Evolutionary conservation across 2,113 vertebrate genomes (phyloP), one percentile per base, ranked within the genome.

Genomic region (Oryctolagus cuniculus): DNA sequence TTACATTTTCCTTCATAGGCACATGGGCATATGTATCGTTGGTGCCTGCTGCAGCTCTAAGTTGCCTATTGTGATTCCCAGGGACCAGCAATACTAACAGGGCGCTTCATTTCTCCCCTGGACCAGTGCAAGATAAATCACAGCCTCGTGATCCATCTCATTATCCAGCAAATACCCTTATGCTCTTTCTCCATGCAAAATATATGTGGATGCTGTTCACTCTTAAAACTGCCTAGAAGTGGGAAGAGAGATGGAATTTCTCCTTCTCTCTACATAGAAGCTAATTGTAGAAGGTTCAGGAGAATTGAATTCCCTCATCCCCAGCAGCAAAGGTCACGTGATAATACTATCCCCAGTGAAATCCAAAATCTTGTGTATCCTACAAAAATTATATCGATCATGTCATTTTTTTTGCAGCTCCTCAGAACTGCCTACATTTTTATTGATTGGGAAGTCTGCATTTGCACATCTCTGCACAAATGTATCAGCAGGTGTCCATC

Each of bases 21-120:
- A 86, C 69, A 34, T 0, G 16, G 89, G 81, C 80, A 73, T 95
- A 95, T 96, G 79, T 90, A 80, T 91, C 92, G 89, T 58, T n/a
- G 55, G 79, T 82, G n/a, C 61, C 85, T 78, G 92, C 64, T 69
- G 66, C 29, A 25, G 53, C n/a, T 80, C 70, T 96, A 53, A 96
- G 97, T 97, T 96, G 95, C 88, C 58, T 89, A 72, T 91, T 96
- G 88, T 94, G 92, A 91, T 89, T 92, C 64, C 19, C 80, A 74
- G 0, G 13, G 69, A 85, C 31, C n/a, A 67, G 67, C 78, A 82
- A 80, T 78, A 89, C 69, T 96, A 90, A 89, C 17, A 82, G 83
- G 87, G 95, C 74, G 79, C 93, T 88, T 96, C 78, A 83, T 97
- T 96, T 66, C 55, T 77, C 86, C 77, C 69, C 61, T 53, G 66